Base-by-base conservation (phyloP, 2,797 vertebrate genomes). In the Mormyrops attenuatus region DNA sequence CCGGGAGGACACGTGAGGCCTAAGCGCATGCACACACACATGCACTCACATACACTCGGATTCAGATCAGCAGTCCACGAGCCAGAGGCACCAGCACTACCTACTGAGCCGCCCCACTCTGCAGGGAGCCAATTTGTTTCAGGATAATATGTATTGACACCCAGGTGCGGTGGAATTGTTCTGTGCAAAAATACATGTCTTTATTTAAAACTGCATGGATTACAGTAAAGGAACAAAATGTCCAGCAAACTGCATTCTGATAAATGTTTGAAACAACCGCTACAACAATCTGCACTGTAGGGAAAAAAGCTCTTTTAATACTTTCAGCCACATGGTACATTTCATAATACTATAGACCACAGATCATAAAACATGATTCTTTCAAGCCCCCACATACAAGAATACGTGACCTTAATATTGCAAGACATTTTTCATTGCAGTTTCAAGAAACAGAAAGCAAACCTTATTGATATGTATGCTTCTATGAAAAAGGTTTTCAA, bases 401-500 rank as follows among this genome's bases (percentile, higher is more conserved):
- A 11, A 73, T 73, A 73, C 0, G 69, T 41, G 69, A 38, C 69
- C 30, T 38, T 73, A 38, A 73, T 17, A 73, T 30, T 85, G 20
- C 1, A 85, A 50, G 26, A 52, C n/a, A 85, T 20, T 60, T 88
- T 44, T 63, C 6, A 66, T 20, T 0, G 13, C 41, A 44, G 34
- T 4, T 38, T 34, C 30, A 38, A 50, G 22, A 34, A 55, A 13
- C 55, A 57, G 52, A 55, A 53, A 34, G 47, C 38, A 63, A 38
- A 77, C 7, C 1, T 88, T 49, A 52, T 30, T 41, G 63, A 88
- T 52, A 17, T 20, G 5, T 41, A 50, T 80, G 17, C 49, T 30
- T 88, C 63, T 88, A 3, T 80, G 63, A 73, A 73, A 88, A 88
- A 6, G 47, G 9, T 50, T 30, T 17, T 55, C 30, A 88, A 88